Base-by-base conservation (phyloP, 2,888 invertebrate genomes). In the Pimpla rufipes region DNA sequence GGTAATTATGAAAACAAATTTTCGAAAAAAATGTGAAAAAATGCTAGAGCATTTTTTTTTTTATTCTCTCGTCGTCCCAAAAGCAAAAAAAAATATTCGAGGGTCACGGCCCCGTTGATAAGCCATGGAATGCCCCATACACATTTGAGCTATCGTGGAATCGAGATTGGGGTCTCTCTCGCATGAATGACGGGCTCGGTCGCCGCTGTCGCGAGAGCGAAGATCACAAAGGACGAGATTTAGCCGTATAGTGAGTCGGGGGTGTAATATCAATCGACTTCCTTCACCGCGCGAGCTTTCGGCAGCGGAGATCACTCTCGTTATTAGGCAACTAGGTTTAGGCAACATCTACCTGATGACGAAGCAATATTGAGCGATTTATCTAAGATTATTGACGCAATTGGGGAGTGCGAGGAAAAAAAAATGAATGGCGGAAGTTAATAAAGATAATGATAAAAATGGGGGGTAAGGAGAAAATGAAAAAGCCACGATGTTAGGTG, bases 311-410 rank as follows among this genome's bases (percentile, higher is more conserved):
- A 62, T 81, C 5, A 29, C 55, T 71, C 82, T 82, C 79, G 79
- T 81, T 74, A 83, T 81, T 78, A 67, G n/a, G n/a, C n/a, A n/a
- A n/a, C 29, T 77, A 91, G 89, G 86, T 87, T 90, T 91, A 91
- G 88, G 88, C 85, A 90, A 90, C 85, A 89, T 91, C 88, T 92
- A 91, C 91, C 92, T 92, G 91, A 92, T 88, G 88, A 92, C 88
- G 88, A 92, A 92, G 92, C 92, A 92, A 92, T 92, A 91, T 89
- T 87, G 87, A 89, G 88, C 88, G 88, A 90, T 89, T 85, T 87
- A 87, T 89, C 86, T 86, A 86, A 86, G 84, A 88, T 90, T 88
- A 86, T 79, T 85, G 73, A 78, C n/a, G 57, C 35, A 68, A 76
- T 67, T 59, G 83, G 82, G n/a, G 79, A 84, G 86, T 85, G 80